A percentile compares a stretch with the other conserved stretches of the same genome.
Conservation (phyloP, 2,797 vertebrate genomes). For the Coregonus sp. region DNA sequence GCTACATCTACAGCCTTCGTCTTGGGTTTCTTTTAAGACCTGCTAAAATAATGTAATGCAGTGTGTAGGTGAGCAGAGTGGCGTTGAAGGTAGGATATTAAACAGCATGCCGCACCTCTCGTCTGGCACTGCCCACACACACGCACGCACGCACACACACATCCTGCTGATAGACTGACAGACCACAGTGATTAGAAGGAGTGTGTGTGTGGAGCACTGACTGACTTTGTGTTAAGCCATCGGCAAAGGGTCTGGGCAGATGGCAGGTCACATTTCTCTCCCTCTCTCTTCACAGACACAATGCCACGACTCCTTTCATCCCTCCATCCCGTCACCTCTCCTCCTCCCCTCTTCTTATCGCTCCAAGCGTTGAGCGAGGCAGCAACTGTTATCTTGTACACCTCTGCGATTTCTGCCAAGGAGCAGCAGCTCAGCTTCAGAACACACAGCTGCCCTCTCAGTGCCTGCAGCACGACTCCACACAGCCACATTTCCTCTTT, state of each 20-base stretch:
- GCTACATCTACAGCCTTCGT: neutral
- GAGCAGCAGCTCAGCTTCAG: slow-evolving; percentile 32
- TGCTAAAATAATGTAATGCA: neutral
- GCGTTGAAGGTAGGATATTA: neutral
- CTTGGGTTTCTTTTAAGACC: neutral
- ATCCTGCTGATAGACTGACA: slow-evolving; percentile 46
- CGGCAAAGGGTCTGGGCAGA: slow-evolving; percentile 62
- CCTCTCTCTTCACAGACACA: neutral
- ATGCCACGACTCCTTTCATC: neutral
- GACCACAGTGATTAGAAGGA: slow-evolving; percentile 29
- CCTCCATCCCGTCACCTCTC: neutral
- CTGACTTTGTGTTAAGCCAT: slow-evolving; percentile 27
- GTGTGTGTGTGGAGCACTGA: slow-evolving; percentile 2
- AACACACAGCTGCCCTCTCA: neutral
- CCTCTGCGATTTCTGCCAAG: slow-evolving; percentile 27
- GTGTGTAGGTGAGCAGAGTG: neutral
- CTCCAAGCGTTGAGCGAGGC: slow-evolving; percentile 1
- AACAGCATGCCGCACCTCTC: neutral
- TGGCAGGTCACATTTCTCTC: slow-evolving; percentile 64
- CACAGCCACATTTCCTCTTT: slow-evolving; percentile 43
- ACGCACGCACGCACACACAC: neutral
- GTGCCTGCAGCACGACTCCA: slow-evolving; percentile 8
- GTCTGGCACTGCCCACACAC: neutral
- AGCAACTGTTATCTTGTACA: slow-evolving; percentile 43
- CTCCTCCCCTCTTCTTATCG: neutral